phyloP scores from a whole-genome alignment of 2,888 invertebrate genomes.

The Abscondita cerata region DNA sequence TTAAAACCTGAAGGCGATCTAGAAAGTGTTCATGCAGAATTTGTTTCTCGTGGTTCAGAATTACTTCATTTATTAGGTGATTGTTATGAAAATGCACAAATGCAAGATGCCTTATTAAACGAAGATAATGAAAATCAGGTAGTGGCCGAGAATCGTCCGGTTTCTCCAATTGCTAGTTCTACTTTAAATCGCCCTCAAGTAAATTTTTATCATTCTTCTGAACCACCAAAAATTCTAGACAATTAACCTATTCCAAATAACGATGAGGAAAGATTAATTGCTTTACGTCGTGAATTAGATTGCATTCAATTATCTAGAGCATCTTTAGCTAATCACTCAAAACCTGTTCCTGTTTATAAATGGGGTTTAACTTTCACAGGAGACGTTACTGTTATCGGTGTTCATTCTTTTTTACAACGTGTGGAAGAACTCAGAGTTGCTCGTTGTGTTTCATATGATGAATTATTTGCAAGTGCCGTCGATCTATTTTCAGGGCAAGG shows the following conservation, averaged over 20 bases:
- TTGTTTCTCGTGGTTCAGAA: not conserved
- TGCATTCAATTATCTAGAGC: not conserved
- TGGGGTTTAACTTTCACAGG: not conserved
- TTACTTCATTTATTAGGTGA: not conserved
- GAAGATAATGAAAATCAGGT: not conserved
- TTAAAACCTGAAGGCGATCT: not conserved
- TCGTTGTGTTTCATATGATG: slow-evolving; percentile 24
- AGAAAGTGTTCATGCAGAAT: not conserved
- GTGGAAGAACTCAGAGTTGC: slow-evolving; percentile 37
- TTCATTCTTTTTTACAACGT: slow-evolving; percentile 20
- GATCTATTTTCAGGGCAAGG: slow-evolving; percentile 37
- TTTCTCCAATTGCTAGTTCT: not conserved
- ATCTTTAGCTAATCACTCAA: not conserved
- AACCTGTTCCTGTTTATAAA: not conserved
- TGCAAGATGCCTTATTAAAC: not conserved
- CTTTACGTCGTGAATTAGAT: too few species aligned
- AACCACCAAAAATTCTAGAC: too few species aligned
- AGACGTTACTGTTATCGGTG: not conserved
- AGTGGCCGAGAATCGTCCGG: too few species aligned
- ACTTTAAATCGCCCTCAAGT: not conserved
- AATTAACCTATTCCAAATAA: too few species aligned
- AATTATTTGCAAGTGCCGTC: slow-evolving; percentile 31
- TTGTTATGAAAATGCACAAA: not conserved
- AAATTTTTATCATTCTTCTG: not conserved
- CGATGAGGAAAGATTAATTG: too few species aligned